A percentile compares a stretch with the other conserved stretches of the same genome.
These are phyloP conservation scores for Cladorhizidae sp. DNA, from an alignment of 37 sponge, comb jelly and placozoan genomes.

Conservation along the genomic window DNA sequence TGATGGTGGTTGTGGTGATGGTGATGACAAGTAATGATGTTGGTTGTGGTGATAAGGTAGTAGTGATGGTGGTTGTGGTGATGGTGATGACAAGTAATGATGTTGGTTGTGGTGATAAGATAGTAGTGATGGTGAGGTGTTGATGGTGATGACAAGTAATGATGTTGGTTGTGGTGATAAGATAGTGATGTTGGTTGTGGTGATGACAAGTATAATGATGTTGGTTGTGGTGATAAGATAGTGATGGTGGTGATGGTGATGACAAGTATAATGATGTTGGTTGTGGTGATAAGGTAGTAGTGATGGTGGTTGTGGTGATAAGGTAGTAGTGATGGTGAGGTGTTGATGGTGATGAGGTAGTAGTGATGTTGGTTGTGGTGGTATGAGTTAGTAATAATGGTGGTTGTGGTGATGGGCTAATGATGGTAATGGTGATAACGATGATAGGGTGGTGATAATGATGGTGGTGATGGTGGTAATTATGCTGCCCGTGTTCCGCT, in stretches of 20 bases:
- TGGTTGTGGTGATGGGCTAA: neutral
- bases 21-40: no score
- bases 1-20: neutral
- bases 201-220: no score
- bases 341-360: neutral
- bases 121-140: no score
- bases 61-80: neutral
- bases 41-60: no score
- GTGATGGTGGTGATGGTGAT: constrained; percentile 6
- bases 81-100: no score
- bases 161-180: neutral
- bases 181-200: no score
- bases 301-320: neutral
- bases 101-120: no score
- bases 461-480: neutral
- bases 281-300: neutral
- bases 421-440: neutral
- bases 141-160: neutral
- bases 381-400: neutral
- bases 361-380: neutral
- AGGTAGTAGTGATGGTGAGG: neutral
- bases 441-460: neutral
- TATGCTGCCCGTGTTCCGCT: neutral
- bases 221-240: neutral
- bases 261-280: neutral